Base-by-base conservation (phyloP, 2,888 invertebrate genomes). In the Thera obeliscata region DNA sequence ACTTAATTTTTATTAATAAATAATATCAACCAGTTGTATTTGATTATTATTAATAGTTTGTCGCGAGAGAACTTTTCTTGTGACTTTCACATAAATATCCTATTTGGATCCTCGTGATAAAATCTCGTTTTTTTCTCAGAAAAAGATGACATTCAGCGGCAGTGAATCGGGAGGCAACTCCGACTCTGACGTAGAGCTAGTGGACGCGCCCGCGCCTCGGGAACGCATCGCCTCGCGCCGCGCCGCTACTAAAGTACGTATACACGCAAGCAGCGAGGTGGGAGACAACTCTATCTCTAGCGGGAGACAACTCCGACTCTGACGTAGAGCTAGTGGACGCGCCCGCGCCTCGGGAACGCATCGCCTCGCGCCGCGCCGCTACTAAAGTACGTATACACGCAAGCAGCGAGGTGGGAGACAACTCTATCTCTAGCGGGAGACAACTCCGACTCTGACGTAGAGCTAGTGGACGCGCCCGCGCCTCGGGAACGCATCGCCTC, bases 241-340 rank as follows among this genome's bases (percentile, higher is more conserved):
- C 49, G 94, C 95, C 0, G 94, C 94, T 41, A 89, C 94, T 8
- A 94, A 93, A 85, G 94, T 93, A 72, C 22, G 36, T 48, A 41
- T 5, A 38, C 3, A 38, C 3, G 38, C 38, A 38, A 5, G 38
- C 3, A 38, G 3, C 0, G 0, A 38, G 2, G 38, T 38, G 3
- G 38, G 1, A 38, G 2, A 38, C 22, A 0, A 22, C 0, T 22
- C 1, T 1, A 22, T 22, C 1, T 22, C 22, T 22, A 22, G 22
- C 22, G 1, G 22, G 22, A 22, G 22, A 22, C 22, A 22, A 22
- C 22, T 94, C 94, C 0, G 87, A 70, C 2, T 91, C 91, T 0
- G 94, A 93, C 48, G 86, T 85, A 9, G 94, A 94, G 72, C 79
- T 89, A 61, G 81, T 80, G 1, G 73, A 8, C 0, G 86, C 82